Evolutionary conservation across 2,888 invertebrate species (phyloP).

Genomic region (Dryocosmus kuriphilus): DNA sequence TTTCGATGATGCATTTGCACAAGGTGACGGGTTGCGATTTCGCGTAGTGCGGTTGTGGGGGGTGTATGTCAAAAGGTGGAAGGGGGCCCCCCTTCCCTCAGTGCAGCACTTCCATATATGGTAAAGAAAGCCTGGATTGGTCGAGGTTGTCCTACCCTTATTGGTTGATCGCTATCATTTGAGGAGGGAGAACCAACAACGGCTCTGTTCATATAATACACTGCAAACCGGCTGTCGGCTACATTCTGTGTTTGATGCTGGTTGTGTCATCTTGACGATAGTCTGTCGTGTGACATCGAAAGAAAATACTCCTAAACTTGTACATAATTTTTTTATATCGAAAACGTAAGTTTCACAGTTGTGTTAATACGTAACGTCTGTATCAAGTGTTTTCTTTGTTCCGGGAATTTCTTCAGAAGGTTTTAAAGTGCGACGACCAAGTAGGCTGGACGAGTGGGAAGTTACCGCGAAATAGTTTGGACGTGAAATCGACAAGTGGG

Average conservation of each 20-base stretch:
- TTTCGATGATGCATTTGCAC: slow-evolving; percentile 56
- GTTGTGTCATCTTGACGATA: slow-evolving; percentile 64
- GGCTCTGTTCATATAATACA: slow-evolving; percentile 73
- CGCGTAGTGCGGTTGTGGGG: slow-evolving; percentile 43
- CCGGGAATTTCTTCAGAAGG: not conserved
- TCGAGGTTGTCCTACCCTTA: slow-evolving; percentile 76
- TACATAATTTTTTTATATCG: slow-evolving; percentile 70
- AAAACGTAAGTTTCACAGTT: slow-evolving; percentile 64
- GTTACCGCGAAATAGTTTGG: slow-evolving; percentile 10
- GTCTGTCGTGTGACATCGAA: slow-evolving; percentile 64
- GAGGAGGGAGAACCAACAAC: slow-evolving; percentile 67
- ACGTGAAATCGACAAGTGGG: slow-evolving; percentile 54
- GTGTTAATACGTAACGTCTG: not conserved
- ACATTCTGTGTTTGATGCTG: slow-evolving; percentile 76
- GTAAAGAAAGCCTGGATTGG: slow-evolving; percentile 87
- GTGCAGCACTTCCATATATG: slow-evolving; percentile 87
- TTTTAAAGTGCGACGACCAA: slow-evolving; percentile 15
- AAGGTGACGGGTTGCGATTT: not conserved
- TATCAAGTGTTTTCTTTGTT: slow-evolving; percentile 22
- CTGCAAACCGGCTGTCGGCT: slow-evolving; percentile 68
- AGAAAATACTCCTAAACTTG: slow-evolving; percentile 63
- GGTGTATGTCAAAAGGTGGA: slow-evolving; percentile 53
- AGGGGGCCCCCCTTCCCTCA: slow-evolving; percentile 79
- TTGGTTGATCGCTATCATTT: slow-evolving; percentile 67
- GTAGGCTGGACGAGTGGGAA: slow-evolving; percentile 5